Percentiles rank a stretch among this genome's conserved stretches.
Conservation (phyloP, 1,140 invertebrate genomes). For the Megalopta genalis region DNA sequence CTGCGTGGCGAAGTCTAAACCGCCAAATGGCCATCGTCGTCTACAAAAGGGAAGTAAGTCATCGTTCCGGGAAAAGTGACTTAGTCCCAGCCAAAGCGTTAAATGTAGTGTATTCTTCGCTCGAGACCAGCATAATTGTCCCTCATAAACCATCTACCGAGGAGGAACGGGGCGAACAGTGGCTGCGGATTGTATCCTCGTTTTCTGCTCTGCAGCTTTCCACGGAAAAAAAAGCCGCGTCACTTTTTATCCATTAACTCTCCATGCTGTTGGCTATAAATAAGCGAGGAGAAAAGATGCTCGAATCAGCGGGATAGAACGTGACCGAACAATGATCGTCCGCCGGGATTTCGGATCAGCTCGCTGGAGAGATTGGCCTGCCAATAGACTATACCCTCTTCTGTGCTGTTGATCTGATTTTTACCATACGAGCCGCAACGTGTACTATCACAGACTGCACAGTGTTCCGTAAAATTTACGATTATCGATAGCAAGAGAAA, state of each 20-base stretch:
- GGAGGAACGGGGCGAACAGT: background rate
- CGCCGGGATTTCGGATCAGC: conserved; percentile 50
- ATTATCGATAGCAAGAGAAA: no score
- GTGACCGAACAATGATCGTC: conserved; percentile 75
- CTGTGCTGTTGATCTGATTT: background rate
- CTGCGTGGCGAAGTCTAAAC: no score
- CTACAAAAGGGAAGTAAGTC: background rate
- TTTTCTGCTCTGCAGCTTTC: conserved; percentile 10
- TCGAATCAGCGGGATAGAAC: conserved; percentile 64
- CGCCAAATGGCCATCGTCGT: background rate
- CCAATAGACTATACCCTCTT: conserved; percentile 49
- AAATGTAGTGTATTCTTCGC: background rate
- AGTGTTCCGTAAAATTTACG: no score
- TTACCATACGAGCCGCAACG: conserved; percentile 23
- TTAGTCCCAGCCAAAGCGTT: background rate
- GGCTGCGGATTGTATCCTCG: background rate
- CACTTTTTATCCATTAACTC: conserved; percentile 28
- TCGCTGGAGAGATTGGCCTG: conserved; percentile 44
- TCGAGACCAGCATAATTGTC: background rate
- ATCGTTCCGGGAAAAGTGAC: background rate
- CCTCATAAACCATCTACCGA: background rate
- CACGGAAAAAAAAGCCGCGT: background rate
- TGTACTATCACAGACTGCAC: background rate
- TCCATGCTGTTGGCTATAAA: conserved; percentile 52
- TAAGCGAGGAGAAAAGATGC: conserved; percentile 55